phyloP scores from a whole-genome alignment of 2,888 invertebrate species.

The Dynastes hyllus region DNA sequence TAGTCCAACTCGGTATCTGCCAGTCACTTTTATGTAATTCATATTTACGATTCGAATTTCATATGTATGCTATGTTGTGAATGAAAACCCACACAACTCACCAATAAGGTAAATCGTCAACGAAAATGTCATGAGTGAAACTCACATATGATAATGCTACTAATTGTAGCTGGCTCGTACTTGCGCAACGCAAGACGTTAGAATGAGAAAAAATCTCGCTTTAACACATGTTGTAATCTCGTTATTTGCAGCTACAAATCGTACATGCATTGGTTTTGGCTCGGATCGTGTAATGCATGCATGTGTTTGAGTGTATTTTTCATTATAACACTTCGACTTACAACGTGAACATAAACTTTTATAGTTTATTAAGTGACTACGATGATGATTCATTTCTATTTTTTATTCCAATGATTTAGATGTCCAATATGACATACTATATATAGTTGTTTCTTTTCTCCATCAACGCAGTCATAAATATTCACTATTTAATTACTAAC shows the following conservation, averaged over 20 bases:
- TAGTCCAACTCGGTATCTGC: constrained; percentile 19
- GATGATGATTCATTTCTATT: constrained; percentile 39
- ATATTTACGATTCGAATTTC: constrained; percentile 37
- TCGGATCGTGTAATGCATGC: neutral
- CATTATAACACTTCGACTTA: constrained; percentile 38
- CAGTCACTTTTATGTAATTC: constrained; percentile 31
- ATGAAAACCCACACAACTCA: constrained; percentile 49
- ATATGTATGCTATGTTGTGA: constrained; percentile 39
- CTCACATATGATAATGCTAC: constrained; percentile 33
- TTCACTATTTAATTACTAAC: constrained; percentile 3
- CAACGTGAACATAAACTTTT: constrained; percentile 41
- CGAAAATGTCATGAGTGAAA: constrained; percentile 55
- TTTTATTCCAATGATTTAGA: constrained; percentile 38
- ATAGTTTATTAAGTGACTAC: constrained; percentile 36
- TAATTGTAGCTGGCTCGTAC: constrained; percentile 20
- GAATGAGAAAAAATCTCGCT: constrained; percentile 32
- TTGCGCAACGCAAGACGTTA: constrained; percentile 21
- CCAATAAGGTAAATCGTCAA: constrained; percentile 53
- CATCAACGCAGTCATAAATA: neutral
- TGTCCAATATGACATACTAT: constrained; percentile 4
- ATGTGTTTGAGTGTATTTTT: constrained; percentile 39
- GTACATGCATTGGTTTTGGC: constrained; percentile 13
- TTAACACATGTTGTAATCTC: constrained; percentile 41
- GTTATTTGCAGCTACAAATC: constrained; percentile 20
- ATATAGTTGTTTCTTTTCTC: constrained; percentile 14